Evolutionary conservation across 2,113 vertebrate genomes (phyloP).

Genomic region (Myxocyprinus asiaticus): DNA sequence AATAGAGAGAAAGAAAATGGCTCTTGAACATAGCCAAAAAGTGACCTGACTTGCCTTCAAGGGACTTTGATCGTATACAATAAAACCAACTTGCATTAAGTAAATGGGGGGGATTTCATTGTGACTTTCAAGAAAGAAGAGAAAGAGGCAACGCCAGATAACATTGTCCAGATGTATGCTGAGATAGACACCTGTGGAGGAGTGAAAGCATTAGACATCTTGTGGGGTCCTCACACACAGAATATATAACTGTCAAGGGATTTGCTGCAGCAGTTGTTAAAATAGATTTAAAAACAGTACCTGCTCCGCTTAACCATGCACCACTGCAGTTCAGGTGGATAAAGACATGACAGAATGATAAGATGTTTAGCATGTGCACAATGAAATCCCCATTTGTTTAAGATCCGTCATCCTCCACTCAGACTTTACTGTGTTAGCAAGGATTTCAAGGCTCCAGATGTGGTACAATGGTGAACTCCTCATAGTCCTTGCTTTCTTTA

Average conservation of each 20-base stretch:
- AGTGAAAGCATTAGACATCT: slow-evolving; percentile 44
- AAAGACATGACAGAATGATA: slow-evolving; percentile 1
- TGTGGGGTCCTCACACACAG: slow-evolving; percentile 59
- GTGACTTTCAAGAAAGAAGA: neutral
- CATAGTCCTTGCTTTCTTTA: too few species aligned
- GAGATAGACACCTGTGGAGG: slow-evolving; percentile 64
- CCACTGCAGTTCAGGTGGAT: slow-evolving; percentile 37
- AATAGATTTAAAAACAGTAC: slow-evolving; percentile 69
- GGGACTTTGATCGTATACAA: too few species aligned
- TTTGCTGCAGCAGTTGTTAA: slow-evolving; percentile 65
- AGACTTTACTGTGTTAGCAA: neutral
- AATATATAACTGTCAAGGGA: slow-evolving; percentile 64
- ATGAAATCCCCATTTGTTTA: slow-evolving; percentile 29
- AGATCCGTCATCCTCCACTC: slow-evolving; percentile 16
- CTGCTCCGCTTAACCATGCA: slow-evolving; percentile 46
- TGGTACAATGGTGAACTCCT: neutral
- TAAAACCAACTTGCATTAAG: too few species aligned
- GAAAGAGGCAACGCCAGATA: neutral
- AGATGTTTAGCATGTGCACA: slow-evolving; percentile 21
- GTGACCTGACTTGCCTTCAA: too few species aligned
- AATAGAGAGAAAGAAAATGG: too few species aligned
- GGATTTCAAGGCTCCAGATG: neutral
- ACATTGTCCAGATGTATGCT: slow-evolving; percentile 27
- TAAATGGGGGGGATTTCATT: neutral
- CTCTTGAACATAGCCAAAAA: too few species aligned